Conservation (phyloP, 1,140 invertebrate species). For the Brachionus rotundiformis region DNA sequence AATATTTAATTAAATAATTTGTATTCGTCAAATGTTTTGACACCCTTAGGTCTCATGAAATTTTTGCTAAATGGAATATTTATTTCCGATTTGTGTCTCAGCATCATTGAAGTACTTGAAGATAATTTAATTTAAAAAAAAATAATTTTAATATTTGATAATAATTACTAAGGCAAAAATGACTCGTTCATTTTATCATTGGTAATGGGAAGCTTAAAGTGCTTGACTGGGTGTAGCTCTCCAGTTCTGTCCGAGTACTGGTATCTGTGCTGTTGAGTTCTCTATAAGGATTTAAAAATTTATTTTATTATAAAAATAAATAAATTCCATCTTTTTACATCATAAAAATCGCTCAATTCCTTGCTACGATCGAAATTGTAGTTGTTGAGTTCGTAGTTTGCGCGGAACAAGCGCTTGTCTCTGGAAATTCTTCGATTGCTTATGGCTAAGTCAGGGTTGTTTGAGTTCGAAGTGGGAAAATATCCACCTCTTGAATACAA, state of each 20-base stretch:
- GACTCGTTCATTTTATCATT: slow-evolving; percentile 50
- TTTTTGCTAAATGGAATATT: slow-evolving; percentile 41
- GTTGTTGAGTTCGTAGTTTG: slow-evolving; percentile 61
- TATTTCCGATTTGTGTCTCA: slow-evolving; percentile 39
- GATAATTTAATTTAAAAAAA: background rate
- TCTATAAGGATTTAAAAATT: slow-evolving; percentile 55
- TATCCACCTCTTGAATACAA: slow-evolving; percentile 58
- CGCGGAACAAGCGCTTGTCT: slow-evolving; percentile 59
- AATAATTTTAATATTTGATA: background rate
- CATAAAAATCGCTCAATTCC: slow-evolving; percentile 59
- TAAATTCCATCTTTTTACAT: slow-evolving; percentile 54
- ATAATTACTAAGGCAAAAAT: slow-evolving; percentile 45
- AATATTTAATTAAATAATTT: slow-evolving; percentile 25
- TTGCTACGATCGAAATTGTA: slow-evolving; percentile 62
- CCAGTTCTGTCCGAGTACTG: slow-evolving; percentile 61
- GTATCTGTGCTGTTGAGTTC: slow-evolving; percentile 61
- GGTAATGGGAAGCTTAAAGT: slow-evolving; percentile 59
- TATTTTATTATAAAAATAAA: background rate
- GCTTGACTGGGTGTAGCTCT: slow-evolving; percentile 58
- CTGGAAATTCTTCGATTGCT: slow-evolving; percentile 58
- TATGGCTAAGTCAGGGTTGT: slow-evolving; percentile 62
- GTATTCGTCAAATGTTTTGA: slow-evolving; percentile 35
- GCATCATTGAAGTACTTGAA: slow-evolving; percentile 34
- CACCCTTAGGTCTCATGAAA: slow-evolving; percentile 44
- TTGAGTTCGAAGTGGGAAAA: slow-evolving; percentile 63